Evolutionary conservation across 2,113 vertebrate genomes (phyloP).

Genomic region (Trachemys scripta): DNA sequence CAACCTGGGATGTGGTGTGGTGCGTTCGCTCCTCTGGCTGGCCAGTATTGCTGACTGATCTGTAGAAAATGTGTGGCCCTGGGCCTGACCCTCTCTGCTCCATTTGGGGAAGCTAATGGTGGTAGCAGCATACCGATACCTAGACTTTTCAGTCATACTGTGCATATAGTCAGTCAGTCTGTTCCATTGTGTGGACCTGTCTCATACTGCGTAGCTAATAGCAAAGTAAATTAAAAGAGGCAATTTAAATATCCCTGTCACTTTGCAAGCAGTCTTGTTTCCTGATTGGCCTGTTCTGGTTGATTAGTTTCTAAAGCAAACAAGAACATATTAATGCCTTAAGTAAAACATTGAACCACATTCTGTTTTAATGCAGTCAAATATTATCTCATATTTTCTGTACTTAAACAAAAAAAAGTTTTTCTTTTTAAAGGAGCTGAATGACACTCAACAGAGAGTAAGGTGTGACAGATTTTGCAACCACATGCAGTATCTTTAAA

Average conservation of each 20-base stretch:
- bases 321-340: too few species aligned
- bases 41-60: not conserved
- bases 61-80: not conserved
- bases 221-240: not conserved
- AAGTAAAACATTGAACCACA: too few species aligned
- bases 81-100: rapidly evolving
- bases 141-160: not conserved
- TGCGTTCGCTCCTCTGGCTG: not conserved
- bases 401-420: not conserved
- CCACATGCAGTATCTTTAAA: too few species aligned
- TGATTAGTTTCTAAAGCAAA: not conserved
- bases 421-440: not conserved
- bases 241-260: too few species aligned
- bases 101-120: not conserved
- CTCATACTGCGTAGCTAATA: not conserved
- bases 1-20: not conserved
- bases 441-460: too few species aligned
- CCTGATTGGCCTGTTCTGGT: not conserved
- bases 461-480: too few species aligned
- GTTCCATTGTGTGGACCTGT: not conserved
- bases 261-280: rapidly evolving
- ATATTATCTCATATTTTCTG: not conserved
- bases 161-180: not conserved
- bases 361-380: not conserved
- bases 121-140: not conserved